Evolutionary conservation across 2,888 invertebrate genomes (phyloP), one percentile per base, ranked within the genome.

Genomic region (Acanthacorydalis orientalis): DNA sequence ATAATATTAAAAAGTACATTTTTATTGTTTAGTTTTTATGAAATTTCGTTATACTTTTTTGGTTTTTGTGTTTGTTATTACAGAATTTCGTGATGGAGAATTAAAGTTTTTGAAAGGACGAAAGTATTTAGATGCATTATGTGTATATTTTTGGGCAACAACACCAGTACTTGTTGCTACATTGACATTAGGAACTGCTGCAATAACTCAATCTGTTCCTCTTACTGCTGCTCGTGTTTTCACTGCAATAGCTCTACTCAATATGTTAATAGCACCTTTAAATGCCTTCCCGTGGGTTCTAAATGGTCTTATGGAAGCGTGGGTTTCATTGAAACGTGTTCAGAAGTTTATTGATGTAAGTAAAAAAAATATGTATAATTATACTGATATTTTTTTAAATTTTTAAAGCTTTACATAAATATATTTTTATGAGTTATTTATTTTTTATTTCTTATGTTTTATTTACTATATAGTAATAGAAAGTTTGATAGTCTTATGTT

Each of bases 261-360:
- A 95, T 62, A 95, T 98, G 87, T 70, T 98, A 50, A 96, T 97
- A 56, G 78, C 83, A 46, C 97, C 97, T 0, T 65, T 98, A 49
- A 98, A 98, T 68, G 90, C 95, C 1, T 93, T 97, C 64, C 97
- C 97, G 0, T 98, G 97, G 96, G 96, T 97, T 3, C 68, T 98
- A 15, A 97, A 95, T 65, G 97, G 96, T 1, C 68, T 97, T 3
- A 83, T 92, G 40, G 96, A 98, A 67, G 90, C 96, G 0, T 91
- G 89, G 86, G 89, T 97, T 1, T 96, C 96, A 0, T 65, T 93
- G 7, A 84, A 85, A 62, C 75, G 95, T 53, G 81, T 96, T 35
- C 87, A 91, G 62, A 76, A 78, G 57, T 74, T 93, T 44, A 62
- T 91, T 52, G 74, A 85, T 64, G 84, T 86, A 68, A 70, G 75